phyloP scores from a whole-genome alignment of 2,113 vertebrate species.

The Prunella himalayana region DNA sequence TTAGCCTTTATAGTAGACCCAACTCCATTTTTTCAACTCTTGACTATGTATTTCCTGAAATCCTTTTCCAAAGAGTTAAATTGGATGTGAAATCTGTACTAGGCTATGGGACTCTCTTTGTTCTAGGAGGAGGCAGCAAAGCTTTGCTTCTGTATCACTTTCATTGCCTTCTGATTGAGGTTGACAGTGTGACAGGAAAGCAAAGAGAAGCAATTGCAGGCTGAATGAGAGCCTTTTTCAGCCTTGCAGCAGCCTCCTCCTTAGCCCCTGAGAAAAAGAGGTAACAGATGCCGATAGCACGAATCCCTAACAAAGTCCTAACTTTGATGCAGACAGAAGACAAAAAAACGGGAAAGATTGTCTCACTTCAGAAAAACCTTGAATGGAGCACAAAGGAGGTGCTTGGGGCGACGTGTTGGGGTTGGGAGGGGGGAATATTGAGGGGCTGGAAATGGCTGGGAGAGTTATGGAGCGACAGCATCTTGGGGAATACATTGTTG shows the following conservation, averaged over 20 bases:
- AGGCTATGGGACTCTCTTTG: conserved; percentile 91
- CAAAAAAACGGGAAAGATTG: conserved; percentile 71
- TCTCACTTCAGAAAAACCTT: conserved; percentile 71
- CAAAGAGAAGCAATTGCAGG: conserved; percentile 90
- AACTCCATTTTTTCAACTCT: conserved; percentile 86
- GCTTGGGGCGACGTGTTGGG: background rate
- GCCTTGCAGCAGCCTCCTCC: conserved; percentile 80
- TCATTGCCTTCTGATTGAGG: conserved; percentile 94
- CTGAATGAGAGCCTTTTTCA: conserved; percentile 97
- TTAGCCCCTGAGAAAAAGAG: conserved; percentile 81
- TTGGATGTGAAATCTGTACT: conserved; percentile 99
- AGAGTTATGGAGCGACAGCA: conserved; percentile 5
- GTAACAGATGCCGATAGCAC: conserved; percentile 82
- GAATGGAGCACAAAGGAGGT: conserved; percentile 71
- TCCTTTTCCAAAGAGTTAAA: conserved; percentile 96
- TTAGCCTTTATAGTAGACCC: conserved; percentile 86
- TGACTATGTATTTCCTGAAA: conserved; percentile 89
- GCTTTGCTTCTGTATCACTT: conserved; percentile 84
- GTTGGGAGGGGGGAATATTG: background rate
- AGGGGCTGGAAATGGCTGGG: conserved; percentile 49
- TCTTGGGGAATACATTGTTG: conserved; percentile 24
- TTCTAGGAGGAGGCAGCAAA: conserved; percentile 84
- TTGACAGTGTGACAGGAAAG: conserved; percentile 97
- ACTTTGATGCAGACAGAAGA: conserved; percentile 78
- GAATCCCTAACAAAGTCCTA: conserved; percentile 82